Base-by-base conservation (phyloP, 2,797 vertebrate genomes). In the Aythya fuligula region DNA sequence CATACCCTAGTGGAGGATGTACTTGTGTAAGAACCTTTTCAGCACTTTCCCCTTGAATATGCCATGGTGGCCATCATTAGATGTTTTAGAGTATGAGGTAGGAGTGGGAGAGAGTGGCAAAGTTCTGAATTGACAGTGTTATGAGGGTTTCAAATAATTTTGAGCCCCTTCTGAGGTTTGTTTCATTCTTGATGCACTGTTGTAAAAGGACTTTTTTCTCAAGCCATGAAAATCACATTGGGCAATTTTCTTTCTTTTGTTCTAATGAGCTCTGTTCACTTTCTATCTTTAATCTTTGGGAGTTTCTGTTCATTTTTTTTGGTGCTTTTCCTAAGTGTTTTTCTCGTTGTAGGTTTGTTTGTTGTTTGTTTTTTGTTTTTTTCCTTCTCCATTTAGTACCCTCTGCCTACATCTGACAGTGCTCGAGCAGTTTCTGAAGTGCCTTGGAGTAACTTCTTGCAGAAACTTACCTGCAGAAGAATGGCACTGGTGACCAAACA, bases 1-100 rank as follows among this genome's bases (percentile, higher is more conserved):
- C 98, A 99, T 82, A 98, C 98, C 3, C 98, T 99, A 73, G 99
- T 99, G 96, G 98, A 98, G 89, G 98, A 98, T 18, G 78, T 98
- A 79, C 97, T 98, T 85, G 98, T 98, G 98, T 98, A 98, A 98
- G 98, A 38, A 69, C 61, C 90, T 71, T 41, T 47, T 47, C 22
- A 30, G 69, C 70, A 41, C 30, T 57, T 71, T 85, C 7, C 75
- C 71, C 47, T 41, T 70, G 49, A 17, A 57, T 72, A 56, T 56
- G 27, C 14, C 24, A 3, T 18, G 18, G 57, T 92, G 82, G 77
- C 65, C 93, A 14, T 69, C 32, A 12, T 45, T 32, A 36, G 7
- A 32, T 75, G 24, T 3, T 57, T 78, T 32, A 60, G 20, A 83
- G 53, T 19, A 88, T 78, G 67, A 79, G 45, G 36, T 5, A 84